These are phyloP conservation scores for Notarius lentiginosus DNA, from an alignment of 2,113 vertebrate species.

Conservation along the genomic window DNA sequence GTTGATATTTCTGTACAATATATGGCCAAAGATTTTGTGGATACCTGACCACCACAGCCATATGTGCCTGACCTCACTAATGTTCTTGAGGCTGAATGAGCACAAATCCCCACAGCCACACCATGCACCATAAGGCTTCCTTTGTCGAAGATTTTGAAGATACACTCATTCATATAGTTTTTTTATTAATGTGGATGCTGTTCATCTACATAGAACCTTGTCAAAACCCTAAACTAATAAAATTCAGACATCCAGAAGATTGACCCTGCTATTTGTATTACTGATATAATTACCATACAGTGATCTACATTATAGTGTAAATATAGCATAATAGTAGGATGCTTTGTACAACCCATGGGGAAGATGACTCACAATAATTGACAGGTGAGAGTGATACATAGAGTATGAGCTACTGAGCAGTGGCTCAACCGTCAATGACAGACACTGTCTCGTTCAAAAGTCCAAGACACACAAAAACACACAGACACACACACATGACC, in stretches of 20 bases:
- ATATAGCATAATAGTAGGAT: neutral
- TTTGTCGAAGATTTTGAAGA: too few species aligned
- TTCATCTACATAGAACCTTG: neutral
- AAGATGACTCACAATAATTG: constrained; percentile 3
- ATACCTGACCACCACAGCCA: neutral
- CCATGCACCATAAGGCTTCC: too few species aligned
- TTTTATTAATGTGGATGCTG: too few species aligned
- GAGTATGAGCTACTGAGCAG: constrained; percentile 10
- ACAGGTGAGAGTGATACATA: neutral
- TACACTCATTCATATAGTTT: too few species aligned
- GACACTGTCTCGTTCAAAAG: constrained; percentile 29
- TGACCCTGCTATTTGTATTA: neutral
- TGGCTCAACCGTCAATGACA: constrained; percentile 19
- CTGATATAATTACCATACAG: neutral
- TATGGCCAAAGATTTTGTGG: neutral
- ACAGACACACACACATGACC: constrained; percentile 15
- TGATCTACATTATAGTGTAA: neutral
- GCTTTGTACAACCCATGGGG: neutral
- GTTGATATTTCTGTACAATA: neutral
- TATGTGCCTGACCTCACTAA: neutral
- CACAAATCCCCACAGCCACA: too few species aligned
- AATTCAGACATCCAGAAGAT: neutral
- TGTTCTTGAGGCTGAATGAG: too few species aligned
- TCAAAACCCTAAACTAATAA: neutral
- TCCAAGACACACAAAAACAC: constrained; percentile 14